These are phyloP conservation scores for Galendromus occidentalis DNA, from an alignment of 1,140 invertebrate genomes.

Conservation along the genomic window DNA sequence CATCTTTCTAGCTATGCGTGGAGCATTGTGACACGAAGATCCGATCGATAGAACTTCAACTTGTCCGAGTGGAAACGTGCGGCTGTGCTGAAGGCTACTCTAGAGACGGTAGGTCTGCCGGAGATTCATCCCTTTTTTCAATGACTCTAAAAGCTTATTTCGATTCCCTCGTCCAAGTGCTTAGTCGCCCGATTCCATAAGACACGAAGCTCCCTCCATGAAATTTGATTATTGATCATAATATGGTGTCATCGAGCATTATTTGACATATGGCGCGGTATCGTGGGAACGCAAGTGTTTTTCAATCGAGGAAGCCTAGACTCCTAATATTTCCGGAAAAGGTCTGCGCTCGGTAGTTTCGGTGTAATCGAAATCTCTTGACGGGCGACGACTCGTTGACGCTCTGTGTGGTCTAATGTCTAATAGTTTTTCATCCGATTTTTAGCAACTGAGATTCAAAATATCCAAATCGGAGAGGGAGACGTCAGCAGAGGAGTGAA, in stretches of 20 bases:
- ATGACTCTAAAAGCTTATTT: too few species aligned
- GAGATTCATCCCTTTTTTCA: not conserved
- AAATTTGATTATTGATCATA: too few species aligned
- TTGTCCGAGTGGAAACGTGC: constrained; percentile 84
- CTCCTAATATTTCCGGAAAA: too few species aligned
- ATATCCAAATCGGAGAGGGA: constrained; percentile 87
- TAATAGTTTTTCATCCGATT: not conserved
- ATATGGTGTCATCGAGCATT: too few species aligned
- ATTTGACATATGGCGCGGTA: too few species aligned
- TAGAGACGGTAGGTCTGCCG: constrained; percentile 47
- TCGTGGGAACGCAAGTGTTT: too few species aligned
- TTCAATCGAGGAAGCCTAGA: too few species aligned
- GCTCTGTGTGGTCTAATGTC: not conserved
- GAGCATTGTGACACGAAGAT: constrained; percentile 55
- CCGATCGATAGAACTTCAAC: constrained; percentile 80
- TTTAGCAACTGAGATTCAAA: constrained; percentile 87
- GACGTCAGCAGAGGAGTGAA: constrained; percentile 56
- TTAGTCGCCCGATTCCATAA: too few species aligned
- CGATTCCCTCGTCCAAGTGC: too few species aligned
- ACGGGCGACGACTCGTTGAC: not conserved
- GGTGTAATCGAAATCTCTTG: not conserved
- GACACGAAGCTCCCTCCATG: too few species aligned
- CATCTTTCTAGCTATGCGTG: constrained; percentile 37
- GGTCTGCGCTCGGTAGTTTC: too few species aligned
- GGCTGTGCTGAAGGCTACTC: constrained; percentile 85